Base-by-base conservation (phyloP, 1,140 invertebrate genomes). In the Micrasema minimum region DNA sequence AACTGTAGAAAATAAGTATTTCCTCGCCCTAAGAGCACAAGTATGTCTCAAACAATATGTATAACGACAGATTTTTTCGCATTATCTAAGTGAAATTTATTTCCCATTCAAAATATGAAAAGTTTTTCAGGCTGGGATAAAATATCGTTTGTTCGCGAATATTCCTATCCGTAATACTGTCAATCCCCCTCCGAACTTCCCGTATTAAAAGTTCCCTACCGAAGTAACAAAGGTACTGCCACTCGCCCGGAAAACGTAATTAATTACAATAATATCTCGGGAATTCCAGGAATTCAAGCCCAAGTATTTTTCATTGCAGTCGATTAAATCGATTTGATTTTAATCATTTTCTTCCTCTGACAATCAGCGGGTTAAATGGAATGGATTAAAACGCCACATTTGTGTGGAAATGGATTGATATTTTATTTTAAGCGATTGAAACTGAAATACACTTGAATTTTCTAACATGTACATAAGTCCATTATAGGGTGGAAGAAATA, bases 221-320 rank as follows among this genome's bases (percentile, higher is more conserved):
- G 55, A 7, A 31, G 6, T n/a, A 38, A 38, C 35, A 37, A 37
- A 59, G 35, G 35, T 38, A 9, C 37, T 38, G 55, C 55, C 55
- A 38, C 14, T 38, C 35, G 16, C n/a, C 12, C 37, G 55, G 55
- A 59, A 59, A 59, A 59, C 38, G 55, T 59, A 22, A 59, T 59
- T 41, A 59, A 59, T 59, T 43, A 43, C 35, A 59, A 59, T 59
- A 59, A 59, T 59, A 59, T 43, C 55, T 59, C 37, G 35, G 37
- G 16, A n/a, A 59, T 59, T 59, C 37, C 14, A 2, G 10, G 37
- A 59, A 59, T 59, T 59, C 55, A 20, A 41, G 37, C 38, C 38
- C 37, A 41, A 59, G 16, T 5, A 38, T 43, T 59, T 59, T 41
- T 41, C 55, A 59, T 20, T 18, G 35, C 37, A 59, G 55, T 59